Conservation (phyloP, 2,797 vertebrate species). For the Monodelphis domestica region DNA sequence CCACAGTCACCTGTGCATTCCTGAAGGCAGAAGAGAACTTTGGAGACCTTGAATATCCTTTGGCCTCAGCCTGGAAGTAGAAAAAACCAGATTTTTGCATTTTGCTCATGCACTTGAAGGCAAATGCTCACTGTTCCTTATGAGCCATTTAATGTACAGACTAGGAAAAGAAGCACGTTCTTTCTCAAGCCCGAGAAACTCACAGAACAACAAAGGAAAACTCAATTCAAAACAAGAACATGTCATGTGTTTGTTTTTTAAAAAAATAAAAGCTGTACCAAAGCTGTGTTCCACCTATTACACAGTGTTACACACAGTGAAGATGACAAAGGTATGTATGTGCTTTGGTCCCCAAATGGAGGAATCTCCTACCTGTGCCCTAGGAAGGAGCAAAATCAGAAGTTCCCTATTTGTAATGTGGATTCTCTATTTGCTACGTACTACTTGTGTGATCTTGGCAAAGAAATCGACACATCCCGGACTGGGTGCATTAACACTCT, state of each 20-base stretch:
- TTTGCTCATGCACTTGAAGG: neutral
- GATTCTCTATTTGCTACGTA: neutral
- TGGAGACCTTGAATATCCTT: constrained; percentile 25
- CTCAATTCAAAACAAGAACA: neutral
- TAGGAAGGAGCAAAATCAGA: neutral
- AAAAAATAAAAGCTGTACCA: neutral
- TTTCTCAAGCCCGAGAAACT: neutral
- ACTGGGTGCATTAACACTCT: neutral
- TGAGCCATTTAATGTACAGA: neutral
- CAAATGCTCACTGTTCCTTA: constrained; percentile 11
- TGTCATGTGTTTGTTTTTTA: neutral
- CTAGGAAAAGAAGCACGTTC: constrained; percentile 5
- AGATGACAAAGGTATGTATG: neutral
- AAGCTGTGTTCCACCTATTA: no score
- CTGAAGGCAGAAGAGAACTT: constrained; percentile 44
- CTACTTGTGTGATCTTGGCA: neutral
- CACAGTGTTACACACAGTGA: no score
- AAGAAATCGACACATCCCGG: neutral
- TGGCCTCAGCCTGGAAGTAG: constrained; percentile 51
- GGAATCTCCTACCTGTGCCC: neutral
- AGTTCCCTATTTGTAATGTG: neutral
- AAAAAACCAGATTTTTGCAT: constrained; percentile 29
- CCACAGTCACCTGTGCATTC: constrained; percentile 69
- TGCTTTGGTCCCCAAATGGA: neutral
- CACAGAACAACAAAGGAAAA: neutral